Conservation (phyloP, 2,888 invertebrate species). For the Drosophila testacea region DNA sequence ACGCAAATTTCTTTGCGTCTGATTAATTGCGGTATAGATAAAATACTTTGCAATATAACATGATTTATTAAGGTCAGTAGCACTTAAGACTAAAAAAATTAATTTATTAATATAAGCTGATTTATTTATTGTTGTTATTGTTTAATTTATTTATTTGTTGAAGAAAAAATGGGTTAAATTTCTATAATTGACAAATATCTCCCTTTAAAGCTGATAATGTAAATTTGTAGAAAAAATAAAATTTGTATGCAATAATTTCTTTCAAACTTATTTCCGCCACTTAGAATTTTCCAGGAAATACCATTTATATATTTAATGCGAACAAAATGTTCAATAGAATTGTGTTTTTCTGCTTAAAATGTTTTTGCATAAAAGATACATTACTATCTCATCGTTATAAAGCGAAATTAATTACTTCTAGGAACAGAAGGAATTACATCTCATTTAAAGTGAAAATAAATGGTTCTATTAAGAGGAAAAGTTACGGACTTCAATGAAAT, state of each 20-base stretch:
- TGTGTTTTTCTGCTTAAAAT: neutral
- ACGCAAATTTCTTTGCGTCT: constrained; percentile 38
- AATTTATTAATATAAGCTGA: neutral
- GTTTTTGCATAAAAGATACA: neutral
- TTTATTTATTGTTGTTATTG: too few relatives aligned
- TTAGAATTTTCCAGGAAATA: neutral
- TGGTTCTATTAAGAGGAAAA: too few relatives aligned
- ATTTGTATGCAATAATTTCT: neutral
- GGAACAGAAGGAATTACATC: neutral
- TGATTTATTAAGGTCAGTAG: constrained; percentile 3
- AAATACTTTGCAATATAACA: neutral
- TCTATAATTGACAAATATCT: too few relatives aligned
- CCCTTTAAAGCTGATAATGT: neutral
- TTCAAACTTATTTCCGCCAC: neutral
- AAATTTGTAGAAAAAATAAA: neutral
- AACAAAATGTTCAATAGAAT: neutral
- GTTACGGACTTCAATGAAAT: too few relatives aligned
- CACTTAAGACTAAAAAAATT: neutral
- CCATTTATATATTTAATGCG: neutral
- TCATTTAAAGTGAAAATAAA: too few relatives aligned
- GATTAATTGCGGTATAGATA: constrained; percentile 42
- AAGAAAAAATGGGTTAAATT: too few relatives aligned
- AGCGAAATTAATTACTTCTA: neutral
- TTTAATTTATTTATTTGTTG: too few relatives aligned
- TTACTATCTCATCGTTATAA: neutral